Base-by-base conservation (phyloP, 1,140 invertebrate genomes). In the Brachionus rubens region DNA sequence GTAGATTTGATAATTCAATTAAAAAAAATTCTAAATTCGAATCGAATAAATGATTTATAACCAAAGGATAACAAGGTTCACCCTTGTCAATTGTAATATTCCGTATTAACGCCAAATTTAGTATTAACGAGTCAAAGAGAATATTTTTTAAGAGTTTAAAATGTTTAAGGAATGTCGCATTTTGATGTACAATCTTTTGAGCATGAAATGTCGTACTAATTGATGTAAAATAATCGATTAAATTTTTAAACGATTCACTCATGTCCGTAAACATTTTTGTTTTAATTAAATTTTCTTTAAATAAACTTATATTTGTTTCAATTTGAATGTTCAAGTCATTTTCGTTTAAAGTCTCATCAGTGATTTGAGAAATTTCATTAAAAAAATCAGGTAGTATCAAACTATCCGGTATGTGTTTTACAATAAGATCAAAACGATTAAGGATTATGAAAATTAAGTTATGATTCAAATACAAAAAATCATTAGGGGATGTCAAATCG, bases 271-370 rank as follows among this genome's bases (percentile, higher is more conserved):
- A 19, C 14, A 47, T 47, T n/a, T 47, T 14, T 1, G 65, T 46
- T 10, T 70, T 26, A n/a, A 70, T 70, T 26, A 70, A 46, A 7
- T 21, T 47, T n/a, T 70, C 43, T 50, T 70, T 70, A 19, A 70
- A 70, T 6, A 26, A 30, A n/a, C 3, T n/a, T 48, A 70, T n/a
- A 33, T 24, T 26, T 1, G 43, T 3, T 7, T 65, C 16, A 3
- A 43, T 43, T 14, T 24, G 19, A 19, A 24, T 9, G 7, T 12
- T 9, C 1, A 65, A 19, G 1, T 65, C 40, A 65, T 24, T 65
- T 24, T 43, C 0, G 9, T 21, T 36, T 43, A 43, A 26, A 43
- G 24, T 26, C n/a, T 65, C 59, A 14, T 65, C 10, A 10, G 19
- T 59, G n/a, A 59, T 26, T 28, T 36, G 28, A 30, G 9, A 16